Conservation (phyloP, 2,113 vertebrate genomes). For the Anolis sagrei region DNA sequence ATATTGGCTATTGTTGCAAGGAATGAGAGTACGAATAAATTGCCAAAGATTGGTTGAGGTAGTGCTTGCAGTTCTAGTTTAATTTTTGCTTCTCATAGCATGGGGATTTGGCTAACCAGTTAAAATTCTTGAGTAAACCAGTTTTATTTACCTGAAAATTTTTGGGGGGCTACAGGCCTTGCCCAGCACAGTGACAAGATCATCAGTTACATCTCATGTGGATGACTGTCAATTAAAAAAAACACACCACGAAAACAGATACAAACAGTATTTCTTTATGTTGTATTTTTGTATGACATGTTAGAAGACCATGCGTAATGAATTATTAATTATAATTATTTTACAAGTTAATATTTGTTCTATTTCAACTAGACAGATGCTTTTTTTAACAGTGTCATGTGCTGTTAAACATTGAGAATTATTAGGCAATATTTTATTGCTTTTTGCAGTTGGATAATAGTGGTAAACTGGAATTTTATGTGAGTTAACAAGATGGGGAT, state of each 20-base stretch:
- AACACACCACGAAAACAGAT: background rate
- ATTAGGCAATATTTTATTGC: slow-evolving; percentile 63
- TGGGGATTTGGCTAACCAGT: too few species aligned
- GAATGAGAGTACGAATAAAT: too few species aligned
- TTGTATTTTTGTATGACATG: slow-evolving; percentile 38
- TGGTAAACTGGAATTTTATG: slow-evolving; percentile 56
- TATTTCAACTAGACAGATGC: slow-evolving; percentile 5
- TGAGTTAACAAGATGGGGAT: slow-evolving; percentile 36
- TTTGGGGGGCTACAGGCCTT: too few species aligned
- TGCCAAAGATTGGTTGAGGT: too few species aligned
- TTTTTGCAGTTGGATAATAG: slow-evolving; percentile 49
- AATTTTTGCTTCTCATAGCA: too few species aligned
- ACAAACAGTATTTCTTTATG: slow-evolving; percentile 14
- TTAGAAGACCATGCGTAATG: slow-evolving; percentile 52
- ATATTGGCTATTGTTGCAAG: too few species aligned
- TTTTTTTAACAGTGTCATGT: slow-evolving; percentile 70
- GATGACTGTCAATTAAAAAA: background rate
- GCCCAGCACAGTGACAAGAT: too few species aligned
- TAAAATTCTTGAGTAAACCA: too few species aligned
- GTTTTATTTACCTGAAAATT: too few species aligned
- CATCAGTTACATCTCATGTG: too few species aligned
- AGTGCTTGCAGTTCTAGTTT: too few species aligned
- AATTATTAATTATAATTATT: slow-evolving; percentile 31
- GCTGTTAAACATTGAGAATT: slow-evolving; percentile 60
- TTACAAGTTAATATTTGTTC: slow-evolving; percentile 37